Conservation (phyloP, 2,113 vertebrate genomes). For the Plecturocebus donacophilus region DNA sequence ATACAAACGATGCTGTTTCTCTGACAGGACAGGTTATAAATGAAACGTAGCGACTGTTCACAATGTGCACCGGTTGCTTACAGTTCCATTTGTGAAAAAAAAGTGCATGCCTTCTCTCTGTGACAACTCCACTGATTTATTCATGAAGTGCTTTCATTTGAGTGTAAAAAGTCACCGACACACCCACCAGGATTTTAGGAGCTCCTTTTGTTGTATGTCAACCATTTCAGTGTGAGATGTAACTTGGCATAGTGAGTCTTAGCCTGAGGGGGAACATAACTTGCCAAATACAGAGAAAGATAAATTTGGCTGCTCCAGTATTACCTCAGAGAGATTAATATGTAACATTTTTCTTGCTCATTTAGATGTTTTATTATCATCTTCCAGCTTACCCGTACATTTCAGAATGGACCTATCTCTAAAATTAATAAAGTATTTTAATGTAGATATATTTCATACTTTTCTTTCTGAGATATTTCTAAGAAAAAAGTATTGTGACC, state of each 20-base stretch:
- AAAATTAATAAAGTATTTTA: constrained; percentile 25
- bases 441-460: neutral
- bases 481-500: neutral
- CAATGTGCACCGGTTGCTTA: neutral
- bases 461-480: neutral
- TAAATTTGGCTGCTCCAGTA: constrained; percentile 9
- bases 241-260: constrained; percentile 46
- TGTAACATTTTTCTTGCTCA: neutral
- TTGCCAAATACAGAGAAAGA: constrained; percentile 42
- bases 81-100: constrained; percentile 16
- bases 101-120: neutral
- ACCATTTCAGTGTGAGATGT: neutral
- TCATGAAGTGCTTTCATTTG: constrained; percentile 28
- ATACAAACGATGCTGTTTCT: constrained; percentile 12
- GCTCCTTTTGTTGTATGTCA: neutral
- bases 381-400: neutral
- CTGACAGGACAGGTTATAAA: constrained; percentile 12
- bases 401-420: constrained; percentile 9
- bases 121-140: constrained; percentile 16
- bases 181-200: constrained; percentile 1
- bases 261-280: neutral
- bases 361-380: neutral
- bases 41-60: constrained; percentile 1
- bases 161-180: constrained; percentile 50
- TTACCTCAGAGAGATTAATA: constrained; percentile 23